These are phyloP conservation scores for Scolopax rusticola DNA, from an alignment of 2,797 vertebrate species.

Conservation along the genomic window DNA sequence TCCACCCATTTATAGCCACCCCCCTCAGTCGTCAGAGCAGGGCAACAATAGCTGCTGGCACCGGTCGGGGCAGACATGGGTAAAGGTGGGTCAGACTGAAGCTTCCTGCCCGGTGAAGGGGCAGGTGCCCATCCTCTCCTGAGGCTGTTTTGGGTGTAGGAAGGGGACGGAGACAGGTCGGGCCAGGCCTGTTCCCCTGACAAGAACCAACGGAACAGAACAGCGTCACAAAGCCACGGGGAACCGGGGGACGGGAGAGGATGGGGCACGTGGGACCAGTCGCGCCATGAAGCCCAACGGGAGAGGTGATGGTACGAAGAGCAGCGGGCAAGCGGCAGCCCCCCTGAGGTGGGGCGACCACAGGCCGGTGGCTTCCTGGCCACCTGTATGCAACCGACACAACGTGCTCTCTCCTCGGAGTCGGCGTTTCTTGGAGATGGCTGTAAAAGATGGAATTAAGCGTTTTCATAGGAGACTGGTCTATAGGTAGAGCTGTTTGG, in stretches of 20 bases:
- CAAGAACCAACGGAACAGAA: neutral
- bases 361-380: conserved; percentile 23
- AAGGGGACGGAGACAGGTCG: accelerated
- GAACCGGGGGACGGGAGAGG: neutral
- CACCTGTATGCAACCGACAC: neutral
- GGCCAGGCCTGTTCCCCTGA: accelerated
- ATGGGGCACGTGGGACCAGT: accelerated
- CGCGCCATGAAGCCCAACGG: neutral
- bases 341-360: neutral
- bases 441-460: neutral
- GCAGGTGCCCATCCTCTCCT: neutral
- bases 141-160: neutral
- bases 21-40: accelerated
- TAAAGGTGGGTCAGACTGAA: neutral
- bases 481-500: neutral
- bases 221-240: conserved; percentile 14
- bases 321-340: neutral
- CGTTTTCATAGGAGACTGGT: neutral
- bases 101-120: neutral
- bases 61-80: accelerated
- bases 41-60: accelerated
- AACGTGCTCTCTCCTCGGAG: neutral
- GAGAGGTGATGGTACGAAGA: conserved; percentile 30
- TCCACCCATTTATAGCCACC: neutral
- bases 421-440: neutral